Evolutionary conservation across 2,113 vertebrate genomes (phyloP).

Genomic region (Monopterus albus): DNA sequence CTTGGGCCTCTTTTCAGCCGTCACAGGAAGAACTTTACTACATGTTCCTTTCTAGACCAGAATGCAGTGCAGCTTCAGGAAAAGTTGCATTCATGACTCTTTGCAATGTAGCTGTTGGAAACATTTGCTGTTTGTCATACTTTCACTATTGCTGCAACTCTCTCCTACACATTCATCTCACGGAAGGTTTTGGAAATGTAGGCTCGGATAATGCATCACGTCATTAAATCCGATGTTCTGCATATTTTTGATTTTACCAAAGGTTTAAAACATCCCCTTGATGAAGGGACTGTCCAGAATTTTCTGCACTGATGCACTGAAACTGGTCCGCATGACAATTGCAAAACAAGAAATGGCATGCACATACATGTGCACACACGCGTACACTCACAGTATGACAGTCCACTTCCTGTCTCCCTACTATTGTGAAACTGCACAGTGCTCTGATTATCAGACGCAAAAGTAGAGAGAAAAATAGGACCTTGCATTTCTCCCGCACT

Average conservation of each 20-base stretch:
- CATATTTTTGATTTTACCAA: neutral
- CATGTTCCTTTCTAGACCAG: slow-evolving; percentile 1
- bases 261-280: neutral
- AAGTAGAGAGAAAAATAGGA: slow-evolving; percentile 2
- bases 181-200: neutral
- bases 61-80: neutral
- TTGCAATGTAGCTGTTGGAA: neutral
- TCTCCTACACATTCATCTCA: neutral
- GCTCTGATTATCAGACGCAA: too few relatives aligned
- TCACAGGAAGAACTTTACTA: neutral
- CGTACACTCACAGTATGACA: slow-evolving; percentile 3
- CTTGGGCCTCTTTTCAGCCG: neutral
- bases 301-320: neutral
- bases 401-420: slow-evolving; percentile 58
- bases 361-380: neutral
- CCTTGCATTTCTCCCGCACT: neutral
- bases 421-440: slow-evolving; percentile 66
- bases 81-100: too few relatives aligned
- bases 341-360: slow-evolving; percentile 22
- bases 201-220: neutral
- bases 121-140: neutral
- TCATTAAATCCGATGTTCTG: neutral
- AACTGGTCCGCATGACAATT: slow-evolving; percentile 9
- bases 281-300: neutral
- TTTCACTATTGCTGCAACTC: neutral